These are phyloP conservation scores for Sus cebifrons DNA, from an alignment of 2,797 vertebrate species.

Conservation along the genomic window DNA sequence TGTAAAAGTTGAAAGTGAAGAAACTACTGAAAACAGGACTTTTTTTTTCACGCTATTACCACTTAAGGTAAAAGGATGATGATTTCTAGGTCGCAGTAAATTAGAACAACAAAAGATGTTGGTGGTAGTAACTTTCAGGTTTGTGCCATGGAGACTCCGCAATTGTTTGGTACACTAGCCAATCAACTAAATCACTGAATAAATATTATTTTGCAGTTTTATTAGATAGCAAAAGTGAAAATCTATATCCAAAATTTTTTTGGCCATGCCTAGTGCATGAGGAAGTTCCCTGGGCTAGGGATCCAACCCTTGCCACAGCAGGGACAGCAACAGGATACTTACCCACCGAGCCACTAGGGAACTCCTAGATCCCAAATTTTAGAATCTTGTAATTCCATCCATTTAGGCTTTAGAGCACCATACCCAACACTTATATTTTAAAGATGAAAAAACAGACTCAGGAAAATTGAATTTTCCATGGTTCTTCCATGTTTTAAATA, in stretches of 20 bases:
- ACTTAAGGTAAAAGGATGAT: constrained; percentile 3
- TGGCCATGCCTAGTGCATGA: no score
- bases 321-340: no score
- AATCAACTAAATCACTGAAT: neutral
- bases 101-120: neutral
- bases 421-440: neutral
- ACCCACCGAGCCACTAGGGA: no score
- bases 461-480: constrained; percentile 1
- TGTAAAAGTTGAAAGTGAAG: neutral
- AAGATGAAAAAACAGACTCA: neutral
- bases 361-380: neutral
- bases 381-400: neutral
- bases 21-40: neutral
- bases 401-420: neutral
- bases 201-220: neutral
- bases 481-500: neutral
- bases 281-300: no score
- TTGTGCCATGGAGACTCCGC: neutral
- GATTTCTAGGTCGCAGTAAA: neutral
- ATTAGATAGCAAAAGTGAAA: neutral
- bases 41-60: neutral
- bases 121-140: neutral
- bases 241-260: neutral
- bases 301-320: no score
- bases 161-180: neutral